Conservation (phyloP, 1,140 invertebrate genomes). For the Antheraea pernyi region DNA sequence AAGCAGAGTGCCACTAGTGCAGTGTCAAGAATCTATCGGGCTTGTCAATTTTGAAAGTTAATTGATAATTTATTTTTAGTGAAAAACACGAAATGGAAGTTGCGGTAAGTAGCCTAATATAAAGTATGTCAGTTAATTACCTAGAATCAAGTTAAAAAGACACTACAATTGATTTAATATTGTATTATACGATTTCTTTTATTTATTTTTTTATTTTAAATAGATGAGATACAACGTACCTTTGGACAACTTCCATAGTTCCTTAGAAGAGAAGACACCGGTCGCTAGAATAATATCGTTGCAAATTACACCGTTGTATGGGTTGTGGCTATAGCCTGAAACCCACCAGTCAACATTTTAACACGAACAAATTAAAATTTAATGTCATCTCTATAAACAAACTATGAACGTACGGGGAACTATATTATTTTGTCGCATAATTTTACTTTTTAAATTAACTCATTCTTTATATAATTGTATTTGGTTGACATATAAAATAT, state of each 20-base stretch:
- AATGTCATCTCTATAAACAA: slow-evolving; percentile 35
- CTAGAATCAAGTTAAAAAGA: too few relatives aligned
- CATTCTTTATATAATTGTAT: neutral
- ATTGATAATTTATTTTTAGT: too few relatives aligned
- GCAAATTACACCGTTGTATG: slow-evolving; percentile 97
- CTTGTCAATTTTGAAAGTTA: too few relatives aligned
- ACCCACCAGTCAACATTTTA: slow-evolving; percentile 59
- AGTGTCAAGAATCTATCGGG: too few relatives aligned
- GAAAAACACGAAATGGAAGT: too few relatives aligned
- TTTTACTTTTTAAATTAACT: too few relatives aligned
- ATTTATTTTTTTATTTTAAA: neutral
- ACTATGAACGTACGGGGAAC: slow-evolving; percentile 30
- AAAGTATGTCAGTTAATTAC: too few relatives aligned
- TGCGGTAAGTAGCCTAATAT: too few relatives aligned
- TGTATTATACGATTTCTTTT: too few relatives aligned
- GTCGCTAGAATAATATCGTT: slow-evolving; percentile 99
- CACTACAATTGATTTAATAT: neutral
- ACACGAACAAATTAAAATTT: neutral
- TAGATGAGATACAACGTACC: slow-evolving; percentile 80
- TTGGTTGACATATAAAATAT: too few relatives aligned
- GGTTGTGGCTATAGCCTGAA: slow-evolving; percentile 96
- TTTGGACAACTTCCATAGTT: slow-evolving; percentile 98
- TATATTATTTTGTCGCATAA: neutral
- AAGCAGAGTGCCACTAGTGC: too few relatives aligned
- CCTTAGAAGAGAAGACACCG: slow-evolving; percentile 98